phyloP scores from a whole-genome alignment of 2,797 vertebrate genomes.

The Danio aesculapii region DNA sequence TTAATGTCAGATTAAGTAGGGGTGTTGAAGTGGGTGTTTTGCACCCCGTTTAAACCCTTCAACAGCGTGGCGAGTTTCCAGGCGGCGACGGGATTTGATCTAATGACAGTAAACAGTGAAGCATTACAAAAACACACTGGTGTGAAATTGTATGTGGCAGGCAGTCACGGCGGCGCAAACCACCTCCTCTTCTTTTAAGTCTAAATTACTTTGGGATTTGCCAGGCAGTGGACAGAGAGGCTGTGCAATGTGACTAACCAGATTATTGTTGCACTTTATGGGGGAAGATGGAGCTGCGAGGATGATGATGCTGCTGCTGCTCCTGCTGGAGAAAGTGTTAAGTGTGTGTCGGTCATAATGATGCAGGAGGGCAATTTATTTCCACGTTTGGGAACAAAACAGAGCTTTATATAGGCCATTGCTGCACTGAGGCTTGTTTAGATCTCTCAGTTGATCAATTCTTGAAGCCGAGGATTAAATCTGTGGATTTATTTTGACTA shows the following conservation, averaged over 20 bases:
- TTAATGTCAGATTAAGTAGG: constrained; percentile 63
- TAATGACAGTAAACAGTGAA: constrained; percentile 66
- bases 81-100: constrained; percentile 51
- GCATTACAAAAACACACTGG: constrained; percentile 44
- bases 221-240: constrained; percentile 67
- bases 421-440: neutral
- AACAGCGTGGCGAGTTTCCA: constrained; percentile 43
- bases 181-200: constrained; percentile 63
- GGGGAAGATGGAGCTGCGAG: constrained; percentile 55
- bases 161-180: constrained; percentile 62
- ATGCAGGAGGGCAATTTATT: constrained; percentile 17
- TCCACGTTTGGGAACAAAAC: constrained; percentile 21
- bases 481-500: neutral
- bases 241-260: constrained; percentile 75
- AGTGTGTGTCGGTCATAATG: constrained; percentile 21
- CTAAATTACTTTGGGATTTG: constrained; percentile 75
- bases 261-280: constrained; percentile 73
- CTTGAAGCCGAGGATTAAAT: neutral
- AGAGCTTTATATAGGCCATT: neutral
- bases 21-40: constrained; percentile 52
- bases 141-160: constrained; percentile 76
- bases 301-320: neutral
- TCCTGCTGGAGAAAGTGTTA: constrained; percentile 24
- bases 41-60: constrained; percentile 48
- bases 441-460: neutral